A percentile compares a stretch with the other conserved stretches of the same genome.
Evolutionary conservation across 1,140 invertebrate genomes (phyloP).

Genomic region (Phocides pigmalion): DNA sequence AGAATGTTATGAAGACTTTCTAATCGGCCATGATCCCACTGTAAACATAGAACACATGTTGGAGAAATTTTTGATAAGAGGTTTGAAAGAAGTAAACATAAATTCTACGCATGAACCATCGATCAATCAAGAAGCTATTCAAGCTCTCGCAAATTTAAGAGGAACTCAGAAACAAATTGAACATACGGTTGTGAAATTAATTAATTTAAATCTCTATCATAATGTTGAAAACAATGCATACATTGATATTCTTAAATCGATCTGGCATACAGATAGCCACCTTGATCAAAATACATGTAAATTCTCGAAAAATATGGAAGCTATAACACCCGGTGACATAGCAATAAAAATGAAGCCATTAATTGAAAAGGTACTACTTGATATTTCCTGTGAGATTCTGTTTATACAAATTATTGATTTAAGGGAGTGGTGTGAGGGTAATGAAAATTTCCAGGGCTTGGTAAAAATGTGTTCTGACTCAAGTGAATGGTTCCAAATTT

Average conservation of each 20-base stretch:
- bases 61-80: constrained; percentile 59
- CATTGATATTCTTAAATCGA: neutral
- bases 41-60: constrained; percentile 46
- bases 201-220: constrained; percentile 51
- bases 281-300: constrained; percentile 32
- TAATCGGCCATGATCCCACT: neutral
- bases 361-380: constrained; percentile 62
- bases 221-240: constrained; percentile 19
- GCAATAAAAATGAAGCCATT: constrained; percentile 63
- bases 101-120: constrained; percentile 38
- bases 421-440: constrained; percentile 39
- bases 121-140: constrained; percentile 60
- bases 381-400: constrained; percentile 43
- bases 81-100: constrained; percentile 48
- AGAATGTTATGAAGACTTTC: constrained; percentile 46
- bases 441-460: constrained; percentile 43
- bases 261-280: constrained; percentile 23
- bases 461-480: constrained; percentile 51
- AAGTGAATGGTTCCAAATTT: constrained; percentile 64
- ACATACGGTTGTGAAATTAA: constrained; percentile 40
- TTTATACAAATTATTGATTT: constrained; percentile 38
- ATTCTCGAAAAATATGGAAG: neutral
- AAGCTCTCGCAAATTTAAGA: constrained; percentile 64
- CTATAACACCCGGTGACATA: constrained; percentile 45
- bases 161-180: constrained; percentile 15